A percentile compares a stretch with the other conserved stretches of the same genome.
These are phyloP conservation scores for Pampusana beccarii DNA, from an alignment of 2,113 vertebrate species.

Conservation along the genomic window DNA sequence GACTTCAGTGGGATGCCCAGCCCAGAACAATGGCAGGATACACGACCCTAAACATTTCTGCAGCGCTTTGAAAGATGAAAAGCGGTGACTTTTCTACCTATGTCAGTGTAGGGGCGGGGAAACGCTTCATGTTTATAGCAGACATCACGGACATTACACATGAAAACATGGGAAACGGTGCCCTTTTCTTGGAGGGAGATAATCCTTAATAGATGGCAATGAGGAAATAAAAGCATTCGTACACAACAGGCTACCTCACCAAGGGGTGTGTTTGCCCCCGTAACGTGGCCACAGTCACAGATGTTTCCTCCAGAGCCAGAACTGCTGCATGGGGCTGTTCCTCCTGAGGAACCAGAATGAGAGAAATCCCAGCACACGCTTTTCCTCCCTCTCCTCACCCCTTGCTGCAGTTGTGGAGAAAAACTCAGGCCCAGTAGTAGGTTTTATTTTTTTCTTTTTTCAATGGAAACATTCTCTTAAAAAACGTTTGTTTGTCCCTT, in stretches of 20 bases:
- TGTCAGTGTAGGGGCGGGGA: constrained; percentile 8
- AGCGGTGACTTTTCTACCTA: not conserved
- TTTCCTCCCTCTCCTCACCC: not conserved
- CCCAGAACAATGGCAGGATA: constrained; percentile 71
- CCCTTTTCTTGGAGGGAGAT: constrained; percentile 27
- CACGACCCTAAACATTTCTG: constrained; percentile 40
- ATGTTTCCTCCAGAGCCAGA: constrained; percentile 64
- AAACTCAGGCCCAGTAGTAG: not conserved
- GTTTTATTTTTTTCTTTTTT: not conserved
- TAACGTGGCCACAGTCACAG: constrained; percentile 14
- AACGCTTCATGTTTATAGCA: constrained; percentile 33
- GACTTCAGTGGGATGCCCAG: constrained; percentile 64
- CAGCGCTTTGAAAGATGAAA: constrained; percentile 40
- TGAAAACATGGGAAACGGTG: constrained; percentile 60
- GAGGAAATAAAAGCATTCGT: constrained; percentile 49
- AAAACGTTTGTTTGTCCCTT: not conserved
- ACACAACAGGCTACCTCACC: not conserved
- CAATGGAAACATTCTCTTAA: not conserved
- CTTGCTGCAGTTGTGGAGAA: not conserved
- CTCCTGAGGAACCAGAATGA: constrained; percentile 12
- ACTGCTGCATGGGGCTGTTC: not conserved
- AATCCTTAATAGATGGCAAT: constrained; percentile 51
- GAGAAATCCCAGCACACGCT: constrained; percentile 4
- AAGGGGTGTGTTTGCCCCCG: not conserved
- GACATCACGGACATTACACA: constrained; percentile 11